These are phyloP conservation scores for Dasyprocta punctata DNA, from an alignment of 2,113 vertebrate species.

Conservation along the genomic window DNA sequence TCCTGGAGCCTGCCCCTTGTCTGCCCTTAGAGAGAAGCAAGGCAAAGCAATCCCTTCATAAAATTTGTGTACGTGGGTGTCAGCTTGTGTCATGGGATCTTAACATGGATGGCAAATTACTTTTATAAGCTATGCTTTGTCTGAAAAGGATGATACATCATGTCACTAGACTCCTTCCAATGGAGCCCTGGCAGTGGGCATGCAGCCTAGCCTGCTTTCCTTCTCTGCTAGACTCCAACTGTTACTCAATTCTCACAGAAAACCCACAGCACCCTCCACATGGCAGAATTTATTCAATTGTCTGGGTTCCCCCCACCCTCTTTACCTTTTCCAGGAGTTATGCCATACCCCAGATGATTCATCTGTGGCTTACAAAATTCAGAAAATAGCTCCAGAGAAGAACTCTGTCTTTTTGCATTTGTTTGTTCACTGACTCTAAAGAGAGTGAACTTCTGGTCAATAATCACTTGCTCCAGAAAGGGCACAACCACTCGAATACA, in stretches of 20 bases:
- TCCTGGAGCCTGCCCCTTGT: neutral
- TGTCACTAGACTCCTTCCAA: neutral
- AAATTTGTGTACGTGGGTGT: neutral
- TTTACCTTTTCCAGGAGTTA: neutral
- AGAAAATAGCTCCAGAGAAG: neutral
- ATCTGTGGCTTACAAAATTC: neutral
- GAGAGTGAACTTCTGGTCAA: slow-evolving; percentile 27
- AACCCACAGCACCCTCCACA: neutral
- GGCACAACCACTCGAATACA: neutral
- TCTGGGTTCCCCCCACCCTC: neutral
- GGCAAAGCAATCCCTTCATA: neutral
- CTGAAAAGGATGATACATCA: neutral
- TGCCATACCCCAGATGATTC: neutral
- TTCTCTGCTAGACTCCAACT: neutral
- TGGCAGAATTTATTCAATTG: fast-evolving
- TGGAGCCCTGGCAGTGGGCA: neutral
- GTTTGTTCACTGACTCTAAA: slow-evolving; percentile 9
- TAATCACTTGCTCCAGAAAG: slow-evolving; percentile 60
- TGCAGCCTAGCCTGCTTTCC: neutral
- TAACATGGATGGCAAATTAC: neutral
- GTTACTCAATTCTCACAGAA: neutral
- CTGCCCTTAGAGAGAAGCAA: neutral
- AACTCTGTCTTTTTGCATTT: neutral
- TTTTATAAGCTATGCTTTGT: neutral
- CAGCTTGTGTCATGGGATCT: neutral